Evolutionary conservation across 2,113 vertebrate genomes (phyloP).

Genomic region (Hemicordylus capensis): DNA sequence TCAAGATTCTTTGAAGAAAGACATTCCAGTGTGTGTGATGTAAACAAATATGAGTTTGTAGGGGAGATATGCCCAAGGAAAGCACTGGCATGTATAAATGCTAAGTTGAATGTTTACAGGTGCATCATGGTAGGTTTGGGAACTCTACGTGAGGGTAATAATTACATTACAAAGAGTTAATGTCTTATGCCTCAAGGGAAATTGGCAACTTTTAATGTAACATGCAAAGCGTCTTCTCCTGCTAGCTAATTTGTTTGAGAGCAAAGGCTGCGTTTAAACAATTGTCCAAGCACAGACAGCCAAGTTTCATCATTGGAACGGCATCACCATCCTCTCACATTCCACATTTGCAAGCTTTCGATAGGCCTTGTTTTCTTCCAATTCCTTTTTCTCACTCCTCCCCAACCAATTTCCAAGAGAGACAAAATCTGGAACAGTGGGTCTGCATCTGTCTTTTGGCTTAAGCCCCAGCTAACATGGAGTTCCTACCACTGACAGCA

Average conservation of each 20-base stretch:
- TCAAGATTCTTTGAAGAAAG: neutral
- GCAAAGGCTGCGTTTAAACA: neutral
- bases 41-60: neutral
- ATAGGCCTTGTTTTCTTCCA: slow-evolving; percentile 35
- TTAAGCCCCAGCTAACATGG: neutral
- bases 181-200: neutral
- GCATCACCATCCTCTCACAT: neutral
- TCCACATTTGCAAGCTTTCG: neutral
- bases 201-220: slow-evolving; percentile 17
- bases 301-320: neutral
- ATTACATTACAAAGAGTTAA: neutral
- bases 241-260: neutral
- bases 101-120: neutral
- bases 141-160: slow-evolving; percentile 28
- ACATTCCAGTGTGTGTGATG: neutral
- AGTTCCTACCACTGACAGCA: slow-evolving; percentile 26
- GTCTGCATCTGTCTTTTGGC: slow-evolving; percentile 53
- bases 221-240: slow-evolving; percentile 1
- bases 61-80: neutral
- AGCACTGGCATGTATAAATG: neutral
- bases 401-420: slow-evolving; percentile 39
- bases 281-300: neutral
- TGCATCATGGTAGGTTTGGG: neutral
- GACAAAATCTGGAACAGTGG: slow-evolving; percentile 44
- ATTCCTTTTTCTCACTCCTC: neutral